Evolutionary conservation across 2,113 vertebrate genomes (phyloP), one percentile per base, ranked within the genome.

Genomic region (Romanogobio albipinnatus): DNA sequence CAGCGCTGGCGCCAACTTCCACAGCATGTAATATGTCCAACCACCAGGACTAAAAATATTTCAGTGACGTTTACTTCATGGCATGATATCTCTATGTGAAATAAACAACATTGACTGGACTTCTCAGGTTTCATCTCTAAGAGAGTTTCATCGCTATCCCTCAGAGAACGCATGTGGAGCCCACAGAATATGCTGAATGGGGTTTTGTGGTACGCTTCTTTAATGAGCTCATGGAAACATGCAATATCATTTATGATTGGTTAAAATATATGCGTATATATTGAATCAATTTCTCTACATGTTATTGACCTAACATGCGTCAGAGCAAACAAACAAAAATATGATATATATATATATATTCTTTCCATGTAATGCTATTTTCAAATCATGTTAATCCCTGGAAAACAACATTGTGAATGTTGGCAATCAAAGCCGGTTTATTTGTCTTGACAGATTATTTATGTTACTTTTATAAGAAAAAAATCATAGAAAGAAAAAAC

Each of bases 11-110:
- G 71, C 81, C 59, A 83, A 62, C 43, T 24, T 76, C 73, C 56
- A 43, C 83, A 84, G 84, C 53, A 29, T 85, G 85, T 45, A 84
- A 89, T 83, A 73, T 76, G 81, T 76, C 83, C 68, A 83, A 82
- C 84, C 74, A 85, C 76, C 59, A 74, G 71, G 56, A 86, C 88
- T 89, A 89, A 89, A 89, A 89, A 89, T 89, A 89, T 89, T 86
- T 74, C 47, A 66, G 43, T 88, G 87, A 88, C 78, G 36, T 58
- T 19, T 83, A 84, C 78, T 62, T 81, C 58, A 49, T 86, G 82
- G 85, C 82, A 88, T 58, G 87, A 84, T 84, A 86, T 84, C 78
- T 81, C 51, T 26, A 82, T 51, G 56, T 58, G 73, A 88, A 83
- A 88, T 88, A 86, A 84, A 88, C 87, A 88, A 51, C 81, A 51